Evolutionary conservation across 2,888 invertebrate genomes (phyloP).

Genomic region (Conistra vaccinii): DNA sequence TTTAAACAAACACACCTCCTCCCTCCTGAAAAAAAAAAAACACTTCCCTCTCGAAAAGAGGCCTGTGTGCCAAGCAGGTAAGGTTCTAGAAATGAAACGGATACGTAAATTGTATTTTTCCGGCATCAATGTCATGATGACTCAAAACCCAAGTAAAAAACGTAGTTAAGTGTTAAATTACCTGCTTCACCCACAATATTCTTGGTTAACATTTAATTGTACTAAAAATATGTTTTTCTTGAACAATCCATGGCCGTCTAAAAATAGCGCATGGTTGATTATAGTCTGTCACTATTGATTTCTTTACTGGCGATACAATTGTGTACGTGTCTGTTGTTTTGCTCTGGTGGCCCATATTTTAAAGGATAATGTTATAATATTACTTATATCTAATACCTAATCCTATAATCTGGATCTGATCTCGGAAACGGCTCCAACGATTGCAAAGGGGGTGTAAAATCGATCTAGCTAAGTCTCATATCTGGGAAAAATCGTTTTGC

Average conservation of each 20-base stretch:
- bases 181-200: constrained; percentile 5
- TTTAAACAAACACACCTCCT: too few species aligned
- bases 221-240: constrained; percentile 42
- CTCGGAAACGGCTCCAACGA: too few species aligned
- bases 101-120: neutral
- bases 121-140: constrained; percentile 9
- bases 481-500: too few species aligned
- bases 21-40: too few species aligned
- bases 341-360: neutral
- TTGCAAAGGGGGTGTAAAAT: too few species aligned
- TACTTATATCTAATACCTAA: too few species aligned
- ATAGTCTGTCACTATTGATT: constrained; percentile 9
- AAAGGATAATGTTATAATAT: neutral
- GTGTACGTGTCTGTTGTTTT: neutral
- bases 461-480: too few species aligned
- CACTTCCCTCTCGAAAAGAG: too few species aligned
- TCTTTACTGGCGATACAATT: neutral
- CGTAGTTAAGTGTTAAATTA: constrained; percentile 22
- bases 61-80: too few species aligned
- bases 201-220: constrained; percentile 24
- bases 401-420: too few species aligned
- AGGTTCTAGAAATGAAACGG: constrained; percentile 8
- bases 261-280: constrained; percentile 42
- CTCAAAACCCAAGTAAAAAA: constrained; percentile 15
- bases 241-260: constrained; percentile 43